Evolutionary conservation across 2,888 invertebrate genomes (phyloP).

Genomic region (Troglohyphantes excavatus): DNA sequence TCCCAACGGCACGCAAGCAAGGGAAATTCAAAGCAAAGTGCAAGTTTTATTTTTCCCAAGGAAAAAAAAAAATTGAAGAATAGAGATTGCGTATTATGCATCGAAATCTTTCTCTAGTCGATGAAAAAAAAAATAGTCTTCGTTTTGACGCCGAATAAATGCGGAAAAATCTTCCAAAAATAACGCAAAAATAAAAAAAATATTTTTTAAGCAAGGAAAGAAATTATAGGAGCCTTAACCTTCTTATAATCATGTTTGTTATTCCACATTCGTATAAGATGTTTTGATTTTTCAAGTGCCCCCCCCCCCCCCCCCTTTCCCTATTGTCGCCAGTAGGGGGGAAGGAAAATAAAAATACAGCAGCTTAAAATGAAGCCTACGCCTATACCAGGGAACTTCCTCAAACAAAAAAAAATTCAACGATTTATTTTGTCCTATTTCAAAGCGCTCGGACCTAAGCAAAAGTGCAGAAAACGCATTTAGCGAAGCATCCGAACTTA

Average conservation of each 20-base stretch:
- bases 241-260: slow-evolving; percentile 71
- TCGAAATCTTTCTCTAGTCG: slow-evolving; percentile 55
- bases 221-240: slow-evolving; percentile 70
- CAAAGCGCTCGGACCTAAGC: slow-evolving; percentile 36
- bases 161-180: background rate
- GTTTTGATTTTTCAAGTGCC: slow-evolving; percentile 71
- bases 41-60: slow-evolving; percentile 38
- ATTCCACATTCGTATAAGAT: slow-evolving; percentile 62
- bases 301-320: slow-evolving; percentile 27
- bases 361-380: background rate
- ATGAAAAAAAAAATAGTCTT: slow-evolving; percentile 43
- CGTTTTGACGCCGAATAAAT: slow-evolving; percentile 22
- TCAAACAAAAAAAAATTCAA: slow-evolving; percentile 41
- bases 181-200: slow-evolving; percentile 29
- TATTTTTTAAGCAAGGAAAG: slow-evolving; percentile 45
- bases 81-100: slow-evolving; percentile 69
- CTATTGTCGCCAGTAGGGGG: slow-evolving; percentile 58
- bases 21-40: slow-evolving; percentile 13
- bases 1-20: slow-evolving; percentile 27
- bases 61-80: slow-evolving; percentile 43
- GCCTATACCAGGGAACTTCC: background rate
- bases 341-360: slow-evolving; percentile 19
- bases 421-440: slow-evolving; percentile 39
- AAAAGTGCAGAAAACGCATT: slow-evolving; percentile 64
- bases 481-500: slow-evolving; percentile 62